Percentiles rank a stretch among this genome's conserved stretches.
phyloP scores from a whole-genome alignment of 2,888 invertebrate species.

The Microctonus brassicae region DNA sequence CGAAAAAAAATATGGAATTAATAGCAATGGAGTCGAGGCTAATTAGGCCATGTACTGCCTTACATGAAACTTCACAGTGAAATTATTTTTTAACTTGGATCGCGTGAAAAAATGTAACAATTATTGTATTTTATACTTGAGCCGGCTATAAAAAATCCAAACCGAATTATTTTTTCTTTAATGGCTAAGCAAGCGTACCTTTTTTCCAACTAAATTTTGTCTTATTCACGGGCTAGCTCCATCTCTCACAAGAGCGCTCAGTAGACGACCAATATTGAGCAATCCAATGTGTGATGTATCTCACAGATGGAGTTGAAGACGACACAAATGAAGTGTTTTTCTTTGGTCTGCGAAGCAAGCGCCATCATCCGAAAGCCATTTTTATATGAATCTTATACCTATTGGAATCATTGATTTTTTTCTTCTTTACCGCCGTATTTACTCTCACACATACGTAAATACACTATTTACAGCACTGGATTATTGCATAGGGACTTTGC shows the following conservation, averaged over 20 bases:
- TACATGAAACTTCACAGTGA: background rate
- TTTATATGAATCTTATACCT: background rate
- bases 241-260: conserved; percentile 62
- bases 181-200: conserved; percentile 33
- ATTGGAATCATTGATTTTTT: too few species aligned
- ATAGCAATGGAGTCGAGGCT: conserved; percentile 17
- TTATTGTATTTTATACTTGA: conserved; percentile 23
- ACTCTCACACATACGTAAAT: too few species aligned
- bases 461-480: too few species aligned
- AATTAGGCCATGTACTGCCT: conserved; percentile 31
- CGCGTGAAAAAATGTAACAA: background rate
- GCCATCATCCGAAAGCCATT: too few species aligned
- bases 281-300: conserved; percentile 54
- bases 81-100: background rate
- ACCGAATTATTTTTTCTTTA: conserved; percentile 32
- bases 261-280: conserved; percentile 57
- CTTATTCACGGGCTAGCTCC: conserved; percentile 58
- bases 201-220: conserved; percentile 50
- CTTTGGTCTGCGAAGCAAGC: background rate
- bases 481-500: too few species aligned
- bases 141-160: conserved; percentile 26
- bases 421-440: background rate
- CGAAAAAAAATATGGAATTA: conserved; percentile 24
- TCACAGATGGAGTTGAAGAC: conserved; percentile 60
- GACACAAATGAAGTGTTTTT: conserved; percentile 3